phyloP scores from a whole-genome alignment of 53 echinoderm and acorn worm species.

The Zoroaster sp. region DNA sequence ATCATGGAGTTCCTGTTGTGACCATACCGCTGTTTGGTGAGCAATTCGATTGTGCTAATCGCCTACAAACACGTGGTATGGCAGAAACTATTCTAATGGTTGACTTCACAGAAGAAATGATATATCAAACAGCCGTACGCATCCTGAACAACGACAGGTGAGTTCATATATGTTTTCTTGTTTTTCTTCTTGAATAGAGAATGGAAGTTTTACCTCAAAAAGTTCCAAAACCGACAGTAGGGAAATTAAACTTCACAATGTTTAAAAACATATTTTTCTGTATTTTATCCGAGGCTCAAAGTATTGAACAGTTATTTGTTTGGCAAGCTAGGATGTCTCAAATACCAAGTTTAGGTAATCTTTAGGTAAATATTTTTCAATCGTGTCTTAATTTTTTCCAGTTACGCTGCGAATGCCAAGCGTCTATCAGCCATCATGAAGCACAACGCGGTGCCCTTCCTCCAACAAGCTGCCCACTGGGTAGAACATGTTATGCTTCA shows the following conservation, averaged over 20 bases:
- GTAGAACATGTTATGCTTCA: conserved; percentile 34
- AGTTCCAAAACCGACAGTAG: too few species aligned
- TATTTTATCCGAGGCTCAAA: too few species aligned
- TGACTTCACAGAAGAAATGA: background rate
- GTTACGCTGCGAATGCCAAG: conserved; percentile 24
- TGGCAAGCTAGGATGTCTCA: too few species aligned
- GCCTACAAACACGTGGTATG: conserved; percentile 39
- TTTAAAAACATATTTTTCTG: too few species aligned
- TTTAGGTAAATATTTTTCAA: background rate
- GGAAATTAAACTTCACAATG: too few species aligned
- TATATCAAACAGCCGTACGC: conserved; percentile 35
- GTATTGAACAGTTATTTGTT: too few species aligned
- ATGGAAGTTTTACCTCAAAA: too few species aligned
- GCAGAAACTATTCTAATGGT: conserved; percentile 13
- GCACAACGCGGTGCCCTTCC: conserved; percentile 23
- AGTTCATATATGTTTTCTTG: too few species aligned
- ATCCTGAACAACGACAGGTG: conserved; percentile 39
- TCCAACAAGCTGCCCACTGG: conserved; percentile 34
- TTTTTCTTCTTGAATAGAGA: too few species aligned
- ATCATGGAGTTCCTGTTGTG: conserved; percentile 43
- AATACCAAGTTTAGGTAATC: background rate
- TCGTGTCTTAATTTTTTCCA: background rate
- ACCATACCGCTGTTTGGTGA: conserved; percentile 46
- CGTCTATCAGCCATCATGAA: conserved; percentile 35
- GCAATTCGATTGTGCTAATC: conserved; percentile 4